These are phyloP conservation scores for Spicauda simplicius DNA, from an alignment of 2,888 invertebrate species.

Conservation along the genomic window DNA sequence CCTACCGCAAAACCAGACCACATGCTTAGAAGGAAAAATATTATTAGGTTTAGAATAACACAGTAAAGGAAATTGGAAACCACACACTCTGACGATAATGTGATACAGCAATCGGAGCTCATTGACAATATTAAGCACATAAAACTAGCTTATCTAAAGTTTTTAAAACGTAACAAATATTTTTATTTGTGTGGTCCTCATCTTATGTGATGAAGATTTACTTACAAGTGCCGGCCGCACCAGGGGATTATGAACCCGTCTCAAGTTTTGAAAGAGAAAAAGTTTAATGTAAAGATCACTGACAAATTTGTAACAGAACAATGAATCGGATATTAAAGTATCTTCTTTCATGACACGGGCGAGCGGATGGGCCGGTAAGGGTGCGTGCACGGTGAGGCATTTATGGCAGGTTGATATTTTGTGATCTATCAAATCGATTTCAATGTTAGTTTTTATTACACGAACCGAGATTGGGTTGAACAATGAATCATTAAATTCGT, in stretches of 20 bases:
- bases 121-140: constrained; percentile 47
- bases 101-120: constrained; percentile 52
- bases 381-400: constrained; percentile 52
- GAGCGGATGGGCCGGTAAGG: constrained; percentile 72
- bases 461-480: constrained; percentile 7
- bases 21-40: background rate
- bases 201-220: constrained; percentile 69
- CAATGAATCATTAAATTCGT: constrained; percentile 33
- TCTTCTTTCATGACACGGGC: constrained; percentile 81
- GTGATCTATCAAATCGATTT: constrained; percentile 20
- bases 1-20: background rate
- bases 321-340: constrained; percentile 84
- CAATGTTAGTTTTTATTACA: constrained; percentile 22
- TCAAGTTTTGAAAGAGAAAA: constrained; percentile 80
- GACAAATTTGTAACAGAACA: constrained; percentile 85
- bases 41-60: constrained; percentile 39
- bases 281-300: constrained; percentile 84
- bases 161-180: constrained; percentile 59
- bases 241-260: constrained; percentile 77
- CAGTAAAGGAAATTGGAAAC: constrained; percentile 48
- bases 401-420: constrained; percentile 36
- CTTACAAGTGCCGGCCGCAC: constrained; percentile 68
- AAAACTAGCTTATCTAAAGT: constrained; percentile 51
- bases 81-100: constrained; percentile 28
- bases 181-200: constrained; percentile 75